Base-by-base conservation (phyloP, 2,888 invertebrate species). In the Leuctra nigra region DNA sequence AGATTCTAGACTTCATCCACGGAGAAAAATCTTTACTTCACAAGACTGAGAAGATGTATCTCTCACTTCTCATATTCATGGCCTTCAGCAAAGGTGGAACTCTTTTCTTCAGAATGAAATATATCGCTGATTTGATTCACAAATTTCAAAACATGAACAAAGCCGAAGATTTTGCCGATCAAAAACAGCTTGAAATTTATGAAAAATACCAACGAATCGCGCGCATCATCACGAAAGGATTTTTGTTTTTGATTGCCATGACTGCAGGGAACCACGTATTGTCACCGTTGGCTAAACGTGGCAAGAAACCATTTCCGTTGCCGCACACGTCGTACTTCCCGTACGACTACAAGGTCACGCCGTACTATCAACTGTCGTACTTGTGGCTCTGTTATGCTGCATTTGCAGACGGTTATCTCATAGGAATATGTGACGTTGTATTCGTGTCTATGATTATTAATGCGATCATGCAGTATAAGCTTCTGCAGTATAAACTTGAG, bases 401-500 rank as follows among this genome's bases (percentile, higher is more conserved):
- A 4, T 2, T 46, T 4, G 14, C 46, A 1, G 24, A 46, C 46
- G 24, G 46, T 7, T 22, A 2, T 23, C 24, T 46, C 24, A 46
- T 46, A 6, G 24, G 46, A 2, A 22, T 46, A n/a, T 46, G 46
- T 46, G 46, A 46, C 46, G 23, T 23, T 13, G 22, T 46, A n/a
- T 46, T 46, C 46, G 22, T 46, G 23, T 46, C 46, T n/a, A 22
- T 20, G 23, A 6, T 46, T 6, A 46, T 46, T 13, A 22, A 2
- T 23, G 46, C 46, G 11, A 46, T 46, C 46, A 23, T 20, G 4
- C 46, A 46, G 9, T 22, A 22, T 23, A 22, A 24, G 24, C 13
- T 46, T 20, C 23, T 46, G 46, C 46, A 46, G 46, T 22, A 46
- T n/a, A 46, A 46, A 23, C 4, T 46, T 20, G 46, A 46, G n/a